phyloP scores from a whole-genome alignment of 2,888 invertebrate species.

The Plutella xylostella region DNA sequence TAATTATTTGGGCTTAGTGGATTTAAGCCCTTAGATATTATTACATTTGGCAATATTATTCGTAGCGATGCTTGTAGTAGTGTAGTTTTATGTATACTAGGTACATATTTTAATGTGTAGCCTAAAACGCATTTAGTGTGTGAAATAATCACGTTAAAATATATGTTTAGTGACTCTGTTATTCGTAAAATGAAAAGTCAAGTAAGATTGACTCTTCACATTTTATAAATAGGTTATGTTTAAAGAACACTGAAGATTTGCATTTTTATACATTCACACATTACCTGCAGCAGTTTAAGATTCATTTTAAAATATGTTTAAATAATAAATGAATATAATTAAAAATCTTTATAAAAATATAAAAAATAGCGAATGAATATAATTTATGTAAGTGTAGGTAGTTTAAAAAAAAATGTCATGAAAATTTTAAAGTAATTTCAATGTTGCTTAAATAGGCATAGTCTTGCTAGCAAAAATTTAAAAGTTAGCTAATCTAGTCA shows the following conservation, averaged over 20 bases:
- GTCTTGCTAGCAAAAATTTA: too few relatives aligned
- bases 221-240: neutral
- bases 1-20: neutral
- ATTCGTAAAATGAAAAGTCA: neutral
- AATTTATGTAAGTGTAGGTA: too few relatives aligned
- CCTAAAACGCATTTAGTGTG: too few relatives aligned
- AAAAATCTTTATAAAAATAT: too few relatives aligned
- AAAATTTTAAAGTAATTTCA: too few relatives aligned
- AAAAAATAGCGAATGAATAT: too few relatives aligned
- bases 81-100: neutral
- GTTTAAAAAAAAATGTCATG: too few relatives aligned
- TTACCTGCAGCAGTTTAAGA: too few relatives aligned
- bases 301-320: too few relatives aligned
- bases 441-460: too few relatives aligned
- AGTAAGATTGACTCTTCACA: neutral
- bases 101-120: neutral
- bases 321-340: too few relatives aligned
- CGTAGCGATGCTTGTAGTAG: neutral
- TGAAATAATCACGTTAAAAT: neutral
- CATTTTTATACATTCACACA: conserved; percentile 4
- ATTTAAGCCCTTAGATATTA: neutral
- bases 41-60: neutral
- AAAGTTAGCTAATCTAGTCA: too few relatives aligned
- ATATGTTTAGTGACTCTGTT: neutral
- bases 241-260: conserved; percentile 1